Evolutionary conservation across 2,797 vertebrate species (phyloP), one percentile per base, ranked within the genome.

Genomic region (Cirrhinus molitorella): DNA sequence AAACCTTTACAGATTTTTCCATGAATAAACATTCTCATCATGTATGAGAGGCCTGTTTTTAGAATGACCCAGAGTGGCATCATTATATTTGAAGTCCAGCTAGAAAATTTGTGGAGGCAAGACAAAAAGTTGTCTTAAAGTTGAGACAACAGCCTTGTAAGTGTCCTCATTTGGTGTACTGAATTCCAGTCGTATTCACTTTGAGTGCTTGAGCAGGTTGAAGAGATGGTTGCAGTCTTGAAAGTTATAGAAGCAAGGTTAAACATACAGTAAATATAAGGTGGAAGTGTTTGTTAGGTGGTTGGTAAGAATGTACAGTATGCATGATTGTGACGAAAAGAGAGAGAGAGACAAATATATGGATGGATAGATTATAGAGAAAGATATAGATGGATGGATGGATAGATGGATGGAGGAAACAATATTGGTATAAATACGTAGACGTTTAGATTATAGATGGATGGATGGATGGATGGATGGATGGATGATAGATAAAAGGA

Each of bases 381-480:
- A 19, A 66, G 21, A 3, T 19, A 66, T 17, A 4, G 10, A 65
- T 34, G 3, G 28, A 63, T 57, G 4, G 10, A 57, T 61, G 0
- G 45, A 47, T 45, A 3, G 12, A 13, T 45, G 1, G 45, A 45
- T 13, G 0, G n/a, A n/a, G n/a, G n/a, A n/a, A n/a, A n/a, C n/a
- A n/a, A n/a, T n/a, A n/a, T n/a, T n/a, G n/a, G n/a, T n/a, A n/a
- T n/a, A n/a, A n/a, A n/a, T n/a, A n/a, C n/a, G n/a, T n/a, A n/a
- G n/a, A n/a, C n/a, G n/a, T n/a, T n/a, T n/a, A n/a, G n/a, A n/a
- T n/a, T n/a, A n/a, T n/a, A n/a, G 45, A 16, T 5, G 4, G 13
- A 14, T 5, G 1, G 13, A 47, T 1, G 0, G 45, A 47, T 0
- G 1, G 45, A 47, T 5, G 0, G 45, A 16, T 14, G 1, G 14